phyloP scores from a whole-genome alignment of 2,888 invertebrate genomes.

The Metallyticus violacea region DNA sequence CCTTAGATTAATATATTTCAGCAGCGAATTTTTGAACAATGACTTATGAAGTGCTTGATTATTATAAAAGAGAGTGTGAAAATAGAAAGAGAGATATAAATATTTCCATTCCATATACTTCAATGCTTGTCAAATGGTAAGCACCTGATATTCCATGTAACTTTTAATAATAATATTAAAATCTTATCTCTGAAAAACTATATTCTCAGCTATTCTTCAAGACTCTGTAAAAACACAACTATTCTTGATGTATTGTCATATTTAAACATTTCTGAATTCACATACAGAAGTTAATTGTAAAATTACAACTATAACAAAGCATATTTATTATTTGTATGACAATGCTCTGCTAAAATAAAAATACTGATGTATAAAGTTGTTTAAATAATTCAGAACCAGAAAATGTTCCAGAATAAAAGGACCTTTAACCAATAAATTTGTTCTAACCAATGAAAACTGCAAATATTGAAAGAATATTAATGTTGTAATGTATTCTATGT shows the following conservation, averaged over 20 bases:
- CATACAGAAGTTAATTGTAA: no score
- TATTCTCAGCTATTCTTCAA: not conserved
- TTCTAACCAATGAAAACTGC: not conserved
- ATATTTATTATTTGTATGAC: not conserved
- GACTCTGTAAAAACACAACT: not conserved
- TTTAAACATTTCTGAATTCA: not conserved
- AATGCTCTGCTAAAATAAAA: not conserved
- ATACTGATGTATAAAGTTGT: not conserved
- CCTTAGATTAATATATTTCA: no score
- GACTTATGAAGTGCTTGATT: no score
- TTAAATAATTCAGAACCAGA: no score
- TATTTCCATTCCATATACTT: no score
- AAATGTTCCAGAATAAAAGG: not conserved
- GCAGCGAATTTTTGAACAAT: no score
- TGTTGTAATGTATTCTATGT: not conserved
- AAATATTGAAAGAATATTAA: not conserved
- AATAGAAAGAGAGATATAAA: no score
- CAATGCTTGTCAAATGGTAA: no score
- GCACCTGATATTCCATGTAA: no score
- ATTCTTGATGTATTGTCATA: not conserved
- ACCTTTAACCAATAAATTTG: not conserved
- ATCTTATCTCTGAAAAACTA: not conserved
- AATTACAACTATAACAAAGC: not conserved
- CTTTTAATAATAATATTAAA: no score
- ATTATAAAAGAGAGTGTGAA: no score